Conservation (phyloP, 2,888 invertebrate genomes). For the Eudasyphora cyanicolor region DNA sequence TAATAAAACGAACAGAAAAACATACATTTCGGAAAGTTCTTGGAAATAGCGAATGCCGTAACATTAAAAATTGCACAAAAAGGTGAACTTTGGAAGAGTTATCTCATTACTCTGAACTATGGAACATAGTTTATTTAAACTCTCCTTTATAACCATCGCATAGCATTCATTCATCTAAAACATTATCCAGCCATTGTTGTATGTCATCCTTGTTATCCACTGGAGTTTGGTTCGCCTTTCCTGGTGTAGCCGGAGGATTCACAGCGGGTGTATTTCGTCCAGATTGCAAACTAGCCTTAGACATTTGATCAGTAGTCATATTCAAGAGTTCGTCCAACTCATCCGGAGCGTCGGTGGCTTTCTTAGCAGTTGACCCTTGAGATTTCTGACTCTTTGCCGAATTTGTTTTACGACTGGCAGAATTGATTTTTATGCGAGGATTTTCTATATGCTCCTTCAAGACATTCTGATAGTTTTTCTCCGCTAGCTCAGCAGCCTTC, state of each 20-base stretch:
- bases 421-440: conserved; percentile 65
- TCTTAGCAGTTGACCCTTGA: conserved; percentile 6
- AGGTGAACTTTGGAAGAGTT: too few species aligned
- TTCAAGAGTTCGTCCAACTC: conserved; percentile 77
- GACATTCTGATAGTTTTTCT: conserved; percentile 73
- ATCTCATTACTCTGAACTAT: too few species aligned
- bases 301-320: conserved; percentile 69
- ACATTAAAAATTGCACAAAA: too few species aligned
- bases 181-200: conserved; percentile 79
- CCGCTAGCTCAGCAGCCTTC: conserved; percentile 74
- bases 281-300: conserved; percentile 58
- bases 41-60: too few species aligned
- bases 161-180: conserved; percentile 73
- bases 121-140: too few species aligned
- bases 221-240: conserved; percentile 14
- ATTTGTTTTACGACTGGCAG: conserved; percentile 59
- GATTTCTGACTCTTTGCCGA: conserved; percentile 65
- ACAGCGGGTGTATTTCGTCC: conserved; percentile 40
- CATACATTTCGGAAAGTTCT: too few species aligned
- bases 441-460: conserved; percentile 70
- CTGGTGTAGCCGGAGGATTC: conserved; percentile 50
- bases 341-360: conserved; percentile 60
- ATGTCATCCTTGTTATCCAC: conserved; percentile 73
- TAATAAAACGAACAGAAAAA: too few species aligned
- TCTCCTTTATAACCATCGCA: too few species aligned